phyloP scores from a whole-genome alignment of 1,140 invertebrate genomes.

The Pristionchus pacificus region DNA sequence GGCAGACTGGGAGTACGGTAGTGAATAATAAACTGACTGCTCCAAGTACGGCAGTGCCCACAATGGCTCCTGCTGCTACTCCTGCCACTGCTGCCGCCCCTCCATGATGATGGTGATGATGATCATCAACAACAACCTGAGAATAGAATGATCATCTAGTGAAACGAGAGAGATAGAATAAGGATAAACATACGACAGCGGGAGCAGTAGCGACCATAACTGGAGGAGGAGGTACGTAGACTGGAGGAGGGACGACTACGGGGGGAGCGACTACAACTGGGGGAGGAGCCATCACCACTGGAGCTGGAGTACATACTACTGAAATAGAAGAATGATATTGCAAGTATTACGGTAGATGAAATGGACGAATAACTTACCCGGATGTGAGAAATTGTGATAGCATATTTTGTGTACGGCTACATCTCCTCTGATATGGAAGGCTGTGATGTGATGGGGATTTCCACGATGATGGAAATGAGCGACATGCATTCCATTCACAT shows the following conservation, averaged over 20 bases:
- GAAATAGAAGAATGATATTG: too few species aligned
- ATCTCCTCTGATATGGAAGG: constrained; percentile 27
- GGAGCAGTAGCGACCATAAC: constrained; percentile 9
- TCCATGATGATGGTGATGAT: too few species aligned
- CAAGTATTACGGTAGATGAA: too few species aligned
- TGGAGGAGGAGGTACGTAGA: constrained; percentile 4
- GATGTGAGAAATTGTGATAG: constrained; percentile 34
- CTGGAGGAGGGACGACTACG: constrained; percentile 12
- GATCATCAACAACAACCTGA: constrained; percentile 19
- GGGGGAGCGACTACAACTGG: constrained; percentile 7
- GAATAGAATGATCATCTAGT: too few species aligned
- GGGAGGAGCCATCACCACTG: background rate
- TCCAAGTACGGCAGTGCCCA: too few species aligned
- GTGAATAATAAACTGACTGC: too few species aligned
- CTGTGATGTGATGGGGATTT: constrained; percentile 22
- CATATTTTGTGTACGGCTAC: constrained; percentile 28
- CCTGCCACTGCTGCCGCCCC: too few species aligned
- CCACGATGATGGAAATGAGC: constrained; percentile 33
- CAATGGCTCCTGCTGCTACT: too few species aligned
- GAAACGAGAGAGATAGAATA: too few species aligned
- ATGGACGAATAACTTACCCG: too few species aligned
- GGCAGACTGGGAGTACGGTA: too few species aligned
- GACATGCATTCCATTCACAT: constrained; percentile 34
- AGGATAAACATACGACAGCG: too few species aligned
- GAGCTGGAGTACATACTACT: background rate